A percentile compares a stretch with the other conserved stretches of the same genome.
Evolutionary conservation across 2,797 vertebrate genomes (phyloP).

Genomic region (Poeciliopsis gracilis): DNA sequence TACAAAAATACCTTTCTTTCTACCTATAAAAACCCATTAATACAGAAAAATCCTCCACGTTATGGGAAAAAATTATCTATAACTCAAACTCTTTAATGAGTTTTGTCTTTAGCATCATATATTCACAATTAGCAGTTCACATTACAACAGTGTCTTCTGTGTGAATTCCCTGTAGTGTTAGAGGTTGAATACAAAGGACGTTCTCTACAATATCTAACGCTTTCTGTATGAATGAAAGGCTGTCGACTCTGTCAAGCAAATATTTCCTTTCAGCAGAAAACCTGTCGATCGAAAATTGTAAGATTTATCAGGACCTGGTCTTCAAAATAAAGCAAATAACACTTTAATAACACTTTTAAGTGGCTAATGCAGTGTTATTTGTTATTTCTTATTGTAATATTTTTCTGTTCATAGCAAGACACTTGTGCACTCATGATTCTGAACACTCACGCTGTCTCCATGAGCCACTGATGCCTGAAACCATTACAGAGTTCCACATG

Average conservation of each 20-base stretch:
- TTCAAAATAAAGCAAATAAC: not conserved
- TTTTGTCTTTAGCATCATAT: not conserved
- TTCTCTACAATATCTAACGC: not conserved
- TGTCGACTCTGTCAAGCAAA: not conserved
- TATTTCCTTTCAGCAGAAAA: not conserved
- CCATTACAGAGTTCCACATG: constrained; percentile 49
- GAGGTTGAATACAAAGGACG: not conserved
- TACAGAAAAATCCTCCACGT: not conserved
- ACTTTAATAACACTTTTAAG: not conserved
- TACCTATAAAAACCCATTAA: not conserved
- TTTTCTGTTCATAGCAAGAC: not conserved
- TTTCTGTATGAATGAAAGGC: not conserved
- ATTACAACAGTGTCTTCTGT: not conserved
- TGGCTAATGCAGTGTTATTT: not conserved
- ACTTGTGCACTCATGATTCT: not conserved
- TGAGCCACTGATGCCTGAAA: constrained; percentile 41
- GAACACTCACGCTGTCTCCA: too few relatives aligned
- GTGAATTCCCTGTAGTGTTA: not conserved
- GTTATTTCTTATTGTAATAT: not conserved
- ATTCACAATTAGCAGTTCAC: not conserved
- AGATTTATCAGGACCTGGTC: not conserved
- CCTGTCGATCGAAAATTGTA: not conserved
- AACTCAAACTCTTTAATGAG: not conserved
- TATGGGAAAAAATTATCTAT: not conserved
- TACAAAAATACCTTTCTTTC: not conserved